Evolutionary conservation across 2,797 vertebrate genomes (phyloP).

Genomic region (Anguilla megastoma): DNA sequence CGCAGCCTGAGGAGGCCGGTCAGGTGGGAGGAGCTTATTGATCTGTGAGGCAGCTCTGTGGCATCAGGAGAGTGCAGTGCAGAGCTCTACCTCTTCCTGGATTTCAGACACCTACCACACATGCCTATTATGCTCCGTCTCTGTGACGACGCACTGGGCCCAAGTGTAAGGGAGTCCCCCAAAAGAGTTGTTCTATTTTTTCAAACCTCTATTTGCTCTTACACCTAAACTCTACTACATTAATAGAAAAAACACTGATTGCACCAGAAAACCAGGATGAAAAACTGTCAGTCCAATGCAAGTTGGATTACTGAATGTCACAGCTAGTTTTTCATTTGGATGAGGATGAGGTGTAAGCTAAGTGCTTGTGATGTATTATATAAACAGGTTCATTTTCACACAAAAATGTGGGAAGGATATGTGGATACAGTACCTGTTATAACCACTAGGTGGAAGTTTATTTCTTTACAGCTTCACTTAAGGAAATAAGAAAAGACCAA

Average conservation of each 20-base stretch:
- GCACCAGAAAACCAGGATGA: neutral
- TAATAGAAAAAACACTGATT: neutral
- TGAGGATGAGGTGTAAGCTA: neutral
- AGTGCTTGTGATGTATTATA: neutral
- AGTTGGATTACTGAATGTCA: neutral
- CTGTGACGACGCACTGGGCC: neutral
- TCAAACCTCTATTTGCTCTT: neutral
- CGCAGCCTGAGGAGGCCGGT: neutral
- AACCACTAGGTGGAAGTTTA: neutral
- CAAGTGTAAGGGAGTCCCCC: neutral
- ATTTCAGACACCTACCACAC: neutral
- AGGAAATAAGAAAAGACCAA: no score
- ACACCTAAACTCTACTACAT: neutral
- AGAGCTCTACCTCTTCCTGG: neutral
- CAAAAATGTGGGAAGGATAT: neutral
- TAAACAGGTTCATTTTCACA: neutral
- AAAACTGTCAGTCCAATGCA: neutral
- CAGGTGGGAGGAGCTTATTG: neutral
- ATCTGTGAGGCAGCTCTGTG: neutral
- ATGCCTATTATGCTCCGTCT: neutral
- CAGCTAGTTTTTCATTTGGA: neutral
- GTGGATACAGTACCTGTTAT: neutral
- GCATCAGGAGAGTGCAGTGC: neutral
- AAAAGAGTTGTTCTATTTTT: neutral
- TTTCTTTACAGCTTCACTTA: neutral